Evolutionary conservation across 2,797 vertebrate genomes (phyloP), one percentile per base, ranked within the genome.

Genomic region (Thalassophryne amazonica): DNA sequence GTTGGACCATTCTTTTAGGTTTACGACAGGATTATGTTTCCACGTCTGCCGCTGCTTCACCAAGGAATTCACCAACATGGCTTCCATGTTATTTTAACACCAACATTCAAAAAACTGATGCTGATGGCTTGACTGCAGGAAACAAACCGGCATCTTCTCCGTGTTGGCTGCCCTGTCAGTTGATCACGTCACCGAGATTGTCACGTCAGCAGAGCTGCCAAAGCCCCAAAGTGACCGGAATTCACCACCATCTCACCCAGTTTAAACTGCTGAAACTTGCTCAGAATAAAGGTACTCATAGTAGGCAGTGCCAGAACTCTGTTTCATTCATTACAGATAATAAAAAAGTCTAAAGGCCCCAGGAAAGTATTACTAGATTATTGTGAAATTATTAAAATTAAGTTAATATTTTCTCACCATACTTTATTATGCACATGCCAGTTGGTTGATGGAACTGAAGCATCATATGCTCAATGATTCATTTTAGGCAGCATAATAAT

Each of bases 251-350:
- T 21, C 82, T 89, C 14, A 73, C 85, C 0, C 77, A 89, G 58
- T 91, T 85, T 24, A 93, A 93, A 41, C 73, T 90, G 43, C 84
- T 93, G 17, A 93, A 90, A 68, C 89, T 83, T 0, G 62, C 85
- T 0, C 87, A 66, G 69, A 90, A 75, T 9, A 86, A 88, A 89
- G 92, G 93, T 93, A 53, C 16, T 27, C 18, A 33, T 10, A 46
- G 11, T 4, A 12, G 0, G 3, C 20, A 6, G n/a, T n/a, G n/a
- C n/a, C n/a, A n/a, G n/a, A n/a, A n/a, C n/a, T n/a, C n/a, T n/a
- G n/a, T n/a, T n/a, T n/a, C n/a, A n/a, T n/a, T n/a, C n/a, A n/a
- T n/a, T n/a, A n/a, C n/a, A n/a, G n/a, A n/a, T n/a, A n/a, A n/a
- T n/a, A n/a, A n/a, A n/a, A n/a, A n/a, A n/a, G n/a, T n/a, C n/a